Percentiles rank a stretch among this genome's conserved stretches.
These are phyloP conservation scores for Cecidostiba fungosa DNA, from an alignment of 2,888 invertebrate species.

Conservation along the genomic window DNA sequence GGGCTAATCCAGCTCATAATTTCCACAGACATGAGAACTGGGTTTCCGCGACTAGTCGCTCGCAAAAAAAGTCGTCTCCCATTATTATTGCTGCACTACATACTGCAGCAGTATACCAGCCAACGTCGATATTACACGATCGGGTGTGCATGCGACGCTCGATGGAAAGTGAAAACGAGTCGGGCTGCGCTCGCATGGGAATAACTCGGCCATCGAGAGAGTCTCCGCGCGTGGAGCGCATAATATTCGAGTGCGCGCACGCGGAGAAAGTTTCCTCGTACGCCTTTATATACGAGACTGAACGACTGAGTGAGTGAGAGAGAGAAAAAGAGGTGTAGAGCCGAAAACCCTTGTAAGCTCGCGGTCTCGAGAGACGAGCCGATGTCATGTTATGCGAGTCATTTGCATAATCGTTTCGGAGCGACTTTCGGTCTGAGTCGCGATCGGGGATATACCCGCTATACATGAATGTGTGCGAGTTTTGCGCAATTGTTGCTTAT, in stretches of 20 bases:
- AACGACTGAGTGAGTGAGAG: neutral
- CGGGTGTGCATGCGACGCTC: neutral
- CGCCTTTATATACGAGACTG: neutral
- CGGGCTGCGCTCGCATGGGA: constrained; percentile 1
- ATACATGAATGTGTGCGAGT: neutral
- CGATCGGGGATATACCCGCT: neutral
- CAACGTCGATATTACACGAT: constrained; percentile 9
- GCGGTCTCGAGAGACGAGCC: neutral
- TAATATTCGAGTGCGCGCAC: neutral
- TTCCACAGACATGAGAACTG: neutral
- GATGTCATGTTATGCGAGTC: neutral
- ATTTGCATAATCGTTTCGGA: constrained; percentile 52
- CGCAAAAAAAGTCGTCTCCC: neutral
- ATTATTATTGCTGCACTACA: constrained; percentile 12
- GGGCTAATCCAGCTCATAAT: neutral
- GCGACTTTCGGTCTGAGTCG: constrained; percentile 8
- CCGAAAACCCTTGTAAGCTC: constrained; percentile 13
- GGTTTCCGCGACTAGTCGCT: constrained; percentile 11
- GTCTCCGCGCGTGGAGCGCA: constrained; percentile 21
- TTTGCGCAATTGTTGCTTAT: constrained; percentile 22
- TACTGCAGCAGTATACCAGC: neutral
- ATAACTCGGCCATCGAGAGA: constrained; percentile 40
- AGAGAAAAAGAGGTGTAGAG: neutral
- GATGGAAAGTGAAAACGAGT: constrained; percentile 73
- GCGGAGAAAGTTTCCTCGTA: constrained; percentile 44